Evolutionary conservation across 2,113 vertebrate species (phyloP).

Genomic region (Meriones unguiculatus): DNA sequence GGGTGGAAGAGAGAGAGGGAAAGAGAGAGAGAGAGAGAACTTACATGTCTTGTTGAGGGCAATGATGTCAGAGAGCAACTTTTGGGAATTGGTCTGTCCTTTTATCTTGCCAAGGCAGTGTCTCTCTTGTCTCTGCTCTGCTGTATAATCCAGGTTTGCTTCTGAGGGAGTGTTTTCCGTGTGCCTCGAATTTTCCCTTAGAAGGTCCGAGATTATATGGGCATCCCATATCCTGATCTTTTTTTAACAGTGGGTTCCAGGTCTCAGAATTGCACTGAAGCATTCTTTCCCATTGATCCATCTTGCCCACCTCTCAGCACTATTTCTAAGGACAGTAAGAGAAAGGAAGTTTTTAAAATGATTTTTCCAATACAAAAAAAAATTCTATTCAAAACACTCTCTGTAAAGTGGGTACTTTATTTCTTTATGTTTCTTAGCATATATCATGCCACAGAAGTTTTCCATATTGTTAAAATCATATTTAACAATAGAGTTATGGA

Average conservation of each 20-base stretch:
- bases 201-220: background rate
- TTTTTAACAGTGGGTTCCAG: background rate
- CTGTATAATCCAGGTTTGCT: background rate
- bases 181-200: background rate
- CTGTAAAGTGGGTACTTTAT: background rate
- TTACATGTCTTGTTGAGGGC: background rate
- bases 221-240: too few species aligned
- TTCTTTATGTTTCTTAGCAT: background rate
- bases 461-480: background rate
- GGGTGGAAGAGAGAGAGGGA: too few species aligned
- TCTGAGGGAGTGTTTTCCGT: background rate
- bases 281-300: background rate
- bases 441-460: background rate
- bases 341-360: background rate
- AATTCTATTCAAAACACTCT: background rate
- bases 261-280: background rate
- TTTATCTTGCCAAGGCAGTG: background rate
- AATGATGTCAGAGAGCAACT: too few species aligned
- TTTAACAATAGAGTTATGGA: background rate
- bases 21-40: background rate
- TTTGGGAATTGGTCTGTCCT: background rate
- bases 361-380: background rate
- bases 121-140: background rate
- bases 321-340: background rate
- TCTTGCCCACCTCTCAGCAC: background rate